Percentiles rank a stretch among this genome's conserved stretches.
These are phyloP conservation scores for Echiichthys vipera DNA, from an alignment of 2,797 vertebrate genomes.

Conservation along the genomic window DNA sequence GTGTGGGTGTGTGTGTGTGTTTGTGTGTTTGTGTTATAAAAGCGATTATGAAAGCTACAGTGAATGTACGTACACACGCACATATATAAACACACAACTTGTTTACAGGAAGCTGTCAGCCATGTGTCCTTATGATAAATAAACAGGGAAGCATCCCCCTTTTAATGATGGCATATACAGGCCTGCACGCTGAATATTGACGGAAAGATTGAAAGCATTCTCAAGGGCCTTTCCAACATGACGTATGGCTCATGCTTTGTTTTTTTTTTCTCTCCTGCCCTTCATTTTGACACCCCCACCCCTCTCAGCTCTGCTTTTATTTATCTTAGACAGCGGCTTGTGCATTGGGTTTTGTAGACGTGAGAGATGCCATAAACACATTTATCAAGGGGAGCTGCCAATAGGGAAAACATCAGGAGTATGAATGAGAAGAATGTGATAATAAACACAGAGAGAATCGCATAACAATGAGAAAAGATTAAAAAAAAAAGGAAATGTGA, in stretches of 20 bases:
- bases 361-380: slow-evolving; percentile 63
- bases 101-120: slow-evolving; percentile 81
- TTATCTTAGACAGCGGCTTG: slow-evolving; percentile 59
- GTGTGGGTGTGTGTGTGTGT: too few relatives aligned
- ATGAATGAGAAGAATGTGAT: slow-evolving; percentile 60
- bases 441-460: slow-evolving; percentile 44
- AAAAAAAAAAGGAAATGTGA: not conserved
- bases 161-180: slow-evolving; percentile 73
- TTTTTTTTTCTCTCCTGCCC: slow-evolving; percentile 57
- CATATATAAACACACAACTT: slow-evolving; percentile 58
- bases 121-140: slow-evolving; percentile 74
- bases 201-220: slow-evolving; percentile 79
- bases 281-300: slow-evolving; percentile 49
- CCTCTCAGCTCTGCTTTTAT: slow-evolving; percentile 59
- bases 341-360: slow-evolving; percentile 47
- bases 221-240: slow-evolving; percentile 77
- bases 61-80: not conserved
- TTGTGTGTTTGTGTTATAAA: too few relatives aligned
- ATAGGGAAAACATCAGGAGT: slow-evolving; percentile 55
- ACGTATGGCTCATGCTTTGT: slow-evolving; percentile 65
- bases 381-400: slow-evolving; percentile 66
- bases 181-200: slow-evolving; percentile 71
- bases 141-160: slow-evolving; percentile 70
- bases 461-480: slow-evolving; percentile 37
- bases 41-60: slow-evolving; percentile 16